Percentiles rank a stretch among this genome's conserved stretches.
Conservation (phyloP, 2,888 invertebrate genomes). For the Toxonevra muliebris region DNA sequence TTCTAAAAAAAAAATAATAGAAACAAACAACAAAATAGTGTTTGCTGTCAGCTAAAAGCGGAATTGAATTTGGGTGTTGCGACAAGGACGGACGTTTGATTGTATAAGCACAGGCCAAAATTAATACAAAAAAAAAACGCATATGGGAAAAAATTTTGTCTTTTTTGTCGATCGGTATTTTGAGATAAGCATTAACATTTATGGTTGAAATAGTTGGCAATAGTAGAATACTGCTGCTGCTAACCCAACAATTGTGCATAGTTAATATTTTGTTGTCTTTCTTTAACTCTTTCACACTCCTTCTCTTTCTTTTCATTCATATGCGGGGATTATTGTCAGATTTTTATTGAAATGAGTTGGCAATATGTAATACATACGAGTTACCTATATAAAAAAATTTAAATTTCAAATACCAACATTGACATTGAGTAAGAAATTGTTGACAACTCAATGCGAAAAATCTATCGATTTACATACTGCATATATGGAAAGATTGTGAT, state of each 20-base stretch:
- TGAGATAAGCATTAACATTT: background rate
- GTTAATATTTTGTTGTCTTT: background rate
- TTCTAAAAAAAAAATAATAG: background rate
- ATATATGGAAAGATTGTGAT: no score
- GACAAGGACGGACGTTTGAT: conserved; percentile 55
- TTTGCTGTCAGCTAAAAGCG: conserved; percentile 16
- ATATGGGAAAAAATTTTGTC: background rate
- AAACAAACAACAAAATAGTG: background rate
- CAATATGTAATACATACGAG: no score
- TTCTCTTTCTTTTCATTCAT: background rate
- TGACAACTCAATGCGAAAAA: no score
- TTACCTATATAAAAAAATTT: no score
- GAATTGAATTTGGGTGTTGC: conserved; percentile 47
- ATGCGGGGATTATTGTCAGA: conserved; percentile 18
- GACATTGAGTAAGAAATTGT: no score
- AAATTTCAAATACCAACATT: no score
- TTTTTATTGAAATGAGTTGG: conserved; percentile 14
- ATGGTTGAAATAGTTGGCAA: no score
- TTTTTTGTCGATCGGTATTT: background rate
- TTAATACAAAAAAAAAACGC: conserved; percentile 2
- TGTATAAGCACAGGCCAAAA: conserved; percentile 4
- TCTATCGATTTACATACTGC: no score
- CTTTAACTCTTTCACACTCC: background rate
- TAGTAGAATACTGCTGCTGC: background rate
- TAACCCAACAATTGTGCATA: conserved; percentile 11